phyloP scores from a whole-genome alignment of 2,797 vertebrate species.

The Vespertilio murinus region DNA sequence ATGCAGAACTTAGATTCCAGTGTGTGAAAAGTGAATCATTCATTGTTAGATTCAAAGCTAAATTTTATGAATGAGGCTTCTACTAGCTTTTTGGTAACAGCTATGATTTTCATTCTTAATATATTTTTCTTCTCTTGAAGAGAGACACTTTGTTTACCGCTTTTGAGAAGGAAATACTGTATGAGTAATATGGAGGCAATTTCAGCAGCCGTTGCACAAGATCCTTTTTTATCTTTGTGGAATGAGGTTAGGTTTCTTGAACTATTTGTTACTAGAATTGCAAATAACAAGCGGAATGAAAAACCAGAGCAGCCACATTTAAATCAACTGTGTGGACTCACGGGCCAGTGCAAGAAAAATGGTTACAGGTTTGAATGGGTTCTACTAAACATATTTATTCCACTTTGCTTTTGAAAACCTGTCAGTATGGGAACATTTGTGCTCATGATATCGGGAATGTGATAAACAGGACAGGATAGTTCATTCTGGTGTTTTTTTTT shows the following conservation, averaged over 20 bases:
- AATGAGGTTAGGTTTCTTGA: slow-evolving; percentile 43
- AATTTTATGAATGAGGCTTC: not conserved
- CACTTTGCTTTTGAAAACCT: not conserved
- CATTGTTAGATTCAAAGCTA: not conserved
- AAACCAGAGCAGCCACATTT: not conserved
- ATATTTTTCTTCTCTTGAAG: slow-evolving; percentile 47
- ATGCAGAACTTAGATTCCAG: not conserved
- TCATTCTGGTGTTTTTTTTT: too few relatives aligned
- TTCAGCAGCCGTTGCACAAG: not conserved
- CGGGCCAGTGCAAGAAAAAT: not conserved
- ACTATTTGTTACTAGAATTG: slow-evolving; percentile 39
- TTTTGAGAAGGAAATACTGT: not conserved
- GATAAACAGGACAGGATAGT: not conserved
- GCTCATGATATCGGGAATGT: not conserved
- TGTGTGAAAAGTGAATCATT: not conserved
- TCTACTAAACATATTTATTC: slow-evolving; percentile 27
- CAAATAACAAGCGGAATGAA: slow-evolving; percentile 42
- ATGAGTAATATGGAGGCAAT: not conserved
- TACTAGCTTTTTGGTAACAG: slow-evolving; percentile 12
- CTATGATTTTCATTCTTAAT: slow-evolving; percentile 39
- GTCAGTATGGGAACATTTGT: not conserved
- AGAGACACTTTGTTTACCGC: slow-evolving; percentile 15
- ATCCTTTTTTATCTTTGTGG: slow-evolving; percentile 11
- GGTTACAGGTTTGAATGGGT: not conserved
- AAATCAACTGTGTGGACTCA: not conserved